A percentile compares a stretch with the other conserved stretches of the same genome.
These are phyloP conservation scores for Diaperis boleti DNA, from an alignment of 2,888 invertebrate species.

Conservation along the genomic window DNA sequence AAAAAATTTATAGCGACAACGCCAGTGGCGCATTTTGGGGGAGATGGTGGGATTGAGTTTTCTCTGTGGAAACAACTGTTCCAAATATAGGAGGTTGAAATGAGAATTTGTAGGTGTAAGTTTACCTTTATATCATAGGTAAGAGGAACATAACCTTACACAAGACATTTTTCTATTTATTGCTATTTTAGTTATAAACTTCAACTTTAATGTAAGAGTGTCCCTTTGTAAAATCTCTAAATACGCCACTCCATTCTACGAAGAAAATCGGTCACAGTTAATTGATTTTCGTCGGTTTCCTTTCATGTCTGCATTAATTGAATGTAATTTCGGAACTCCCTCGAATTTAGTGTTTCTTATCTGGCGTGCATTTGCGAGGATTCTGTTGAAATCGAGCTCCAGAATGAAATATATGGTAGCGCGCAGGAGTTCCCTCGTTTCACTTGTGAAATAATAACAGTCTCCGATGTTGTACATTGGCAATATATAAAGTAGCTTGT, in stretches of 20 bases:
- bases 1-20: constrained; percentile 40
- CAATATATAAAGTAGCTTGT: constrained; percentile 26
- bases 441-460: constrained; percentile 28
- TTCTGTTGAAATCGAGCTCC: constrained; percentile 35
- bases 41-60: too few relatives aligned
- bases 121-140: too few relatives aligned
- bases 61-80: not conserved
- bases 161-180: too few relatives aligned
- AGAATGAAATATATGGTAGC: constrained; percentile 31
- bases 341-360: constrained; percentile 26
- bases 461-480: constrained; percentile 16
- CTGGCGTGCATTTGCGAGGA: constrained; percentile 23
- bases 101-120: too few relatives aligned
- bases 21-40: too few relatives aligned
- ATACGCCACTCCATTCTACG: too few relatives aligned
- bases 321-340: constrained; percentile 22
- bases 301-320: constrained; percentile 21
- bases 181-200: too few relatives aligned
- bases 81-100: too few relatives aligned
- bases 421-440: constrained; percentile 9
- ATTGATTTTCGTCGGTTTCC: not conserved
- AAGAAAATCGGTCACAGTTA: too few relatives aligned
- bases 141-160: too few relatives aligned
- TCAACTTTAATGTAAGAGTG: too few relatives aligned
- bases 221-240: too few relatives aligned